Percentiles rank a stretch among this genome's conserved stretches.
These are phyloP conservation scores for Nebria brevicollis DNA, from an alignment of 2,888 invertebrate species.

Conservation along the genomic window DNA sequence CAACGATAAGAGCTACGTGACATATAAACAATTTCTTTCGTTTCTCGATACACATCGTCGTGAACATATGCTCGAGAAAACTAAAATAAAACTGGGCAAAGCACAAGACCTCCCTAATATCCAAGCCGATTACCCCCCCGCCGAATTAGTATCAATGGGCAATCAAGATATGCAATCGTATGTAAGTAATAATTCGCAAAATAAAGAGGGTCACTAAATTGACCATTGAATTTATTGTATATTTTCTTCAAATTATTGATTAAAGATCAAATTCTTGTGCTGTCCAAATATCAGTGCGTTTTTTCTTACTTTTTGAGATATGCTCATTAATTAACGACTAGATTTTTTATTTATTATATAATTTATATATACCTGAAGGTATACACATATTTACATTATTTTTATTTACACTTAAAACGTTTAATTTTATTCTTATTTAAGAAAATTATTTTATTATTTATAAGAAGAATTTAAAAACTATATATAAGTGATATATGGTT, in stretches of 20 bases:
- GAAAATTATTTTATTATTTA: background rate
- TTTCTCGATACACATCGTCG: conserved; percentile 73
- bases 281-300: background rate
- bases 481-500: background rate
- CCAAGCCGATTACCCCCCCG: conserved; percentile 26
- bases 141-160: conserved; percentile 20
- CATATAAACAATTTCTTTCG: conserved; percentile 74
- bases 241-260: background rate
- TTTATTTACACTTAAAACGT: no score
- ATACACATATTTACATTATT: no score
- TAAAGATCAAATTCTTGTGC: conserved; percentile 2
- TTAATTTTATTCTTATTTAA: background rate
- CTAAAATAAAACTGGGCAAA: conserved; percentile 54
- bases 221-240: background rate
- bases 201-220: conserved; percentile 22
- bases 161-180: background rate
- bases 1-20: conserved; percentile 74
- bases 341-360: no score
- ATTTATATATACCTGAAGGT: no score
- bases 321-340: no score
- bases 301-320: background rate
- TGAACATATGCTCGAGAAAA: conserved; percentile 62
- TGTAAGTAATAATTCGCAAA: conserved; percentile 8
- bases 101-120: conserved; percentile 18
- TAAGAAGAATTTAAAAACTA: background rate